Conservation (phyloP, 2,888 invertebrate species). For the Dugesia japonica region DNA sequence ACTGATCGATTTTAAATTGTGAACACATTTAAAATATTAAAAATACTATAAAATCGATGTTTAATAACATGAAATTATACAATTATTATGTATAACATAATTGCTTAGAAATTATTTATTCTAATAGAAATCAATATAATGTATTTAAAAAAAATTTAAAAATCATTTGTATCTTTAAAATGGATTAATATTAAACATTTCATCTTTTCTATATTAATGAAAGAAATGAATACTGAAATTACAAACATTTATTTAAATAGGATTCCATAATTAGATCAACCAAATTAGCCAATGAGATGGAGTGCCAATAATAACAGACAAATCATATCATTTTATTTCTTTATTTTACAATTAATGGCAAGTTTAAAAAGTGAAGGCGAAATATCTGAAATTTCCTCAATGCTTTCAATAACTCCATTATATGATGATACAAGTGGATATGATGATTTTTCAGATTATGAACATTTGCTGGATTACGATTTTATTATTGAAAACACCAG, state of each 20-base stretch:
- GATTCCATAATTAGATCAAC: background rate
- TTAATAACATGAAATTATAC: too few species aligned
- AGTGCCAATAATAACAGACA: background rate
- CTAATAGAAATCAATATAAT: too few species aligned
- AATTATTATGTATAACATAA: too few species aligned
- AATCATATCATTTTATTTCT: background rate
- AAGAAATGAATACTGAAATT: too few species aligned
- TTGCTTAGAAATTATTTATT: too few species aligned
- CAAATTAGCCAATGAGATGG: background rate
- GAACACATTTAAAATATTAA: too few species aligned
- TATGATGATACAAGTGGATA: background rate
- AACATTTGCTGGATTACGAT: slow-evolving; percentile 8
- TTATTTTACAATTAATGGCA: background rate
- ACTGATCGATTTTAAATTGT: too few species aligned
- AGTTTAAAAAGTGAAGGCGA: background rate
- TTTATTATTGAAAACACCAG: background rate
- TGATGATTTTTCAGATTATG: background rate
- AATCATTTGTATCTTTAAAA: too few species aligned
- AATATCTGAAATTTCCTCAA: background rate
- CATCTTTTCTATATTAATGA: too few species aligned
- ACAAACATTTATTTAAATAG: background rate
- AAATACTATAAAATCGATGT: too few species aligned
- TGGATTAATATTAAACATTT: too few species aligned
- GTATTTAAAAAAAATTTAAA: too few species aligned
- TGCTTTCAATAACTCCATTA: background rate